Base-by-base conservation (phyloP, 2,797 vertebrate genomes). In the Phrynocephalus guinanensis region DNA sequence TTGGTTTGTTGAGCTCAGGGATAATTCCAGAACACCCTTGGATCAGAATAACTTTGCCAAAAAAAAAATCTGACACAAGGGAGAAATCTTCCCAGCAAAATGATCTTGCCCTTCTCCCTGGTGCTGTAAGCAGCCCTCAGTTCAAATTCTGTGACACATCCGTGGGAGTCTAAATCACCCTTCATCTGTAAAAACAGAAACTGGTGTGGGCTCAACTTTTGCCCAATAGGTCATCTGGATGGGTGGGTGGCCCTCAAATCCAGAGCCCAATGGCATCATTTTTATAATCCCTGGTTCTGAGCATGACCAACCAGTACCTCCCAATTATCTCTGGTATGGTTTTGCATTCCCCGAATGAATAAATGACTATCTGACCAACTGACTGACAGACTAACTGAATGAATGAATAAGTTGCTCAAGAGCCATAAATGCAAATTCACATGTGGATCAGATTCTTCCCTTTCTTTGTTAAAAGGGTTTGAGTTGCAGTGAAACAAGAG, bases 401-500 rank as follows among this genome's bases (percentile, higher is more conserved):
- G 26, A 30, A 56, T 56, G 52, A 56, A 56, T 56, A 56, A 56
- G 52, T 56, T 56, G 52, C 52, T 13, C 52, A n/a, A 50, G 15
- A 67, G 22, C 15, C 22, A 24, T 20, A 16, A 28, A 60, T 22
- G 3, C 76, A 78, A 86, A 84, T 87, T 92, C 96, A 99, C 99
- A 98, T 99, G 99, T 70, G 98, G 99, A 90, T 99, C 99, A 15
- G 98, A 98, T 90, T 99, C 99, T 88, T 99, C 99, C 78, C 98
- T 99, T 95, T 99, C 99, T 95, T 99, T 99, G 95, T 99, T 99
- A 93, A 99, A 99, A 5, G 99, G 99, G 91, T 99, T 99, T 90
- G 99, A 98, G 92, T 99, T 99, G 93, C 50, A 88, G 89, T 92
- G 90, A 88, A 71, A 88, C 87, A 93, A 87, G 87, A 78, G 33